Evolutionary conservation across 92 coral and sea anemone genomes (phyloP).

Genomic region (Porites lobata): DNA sequence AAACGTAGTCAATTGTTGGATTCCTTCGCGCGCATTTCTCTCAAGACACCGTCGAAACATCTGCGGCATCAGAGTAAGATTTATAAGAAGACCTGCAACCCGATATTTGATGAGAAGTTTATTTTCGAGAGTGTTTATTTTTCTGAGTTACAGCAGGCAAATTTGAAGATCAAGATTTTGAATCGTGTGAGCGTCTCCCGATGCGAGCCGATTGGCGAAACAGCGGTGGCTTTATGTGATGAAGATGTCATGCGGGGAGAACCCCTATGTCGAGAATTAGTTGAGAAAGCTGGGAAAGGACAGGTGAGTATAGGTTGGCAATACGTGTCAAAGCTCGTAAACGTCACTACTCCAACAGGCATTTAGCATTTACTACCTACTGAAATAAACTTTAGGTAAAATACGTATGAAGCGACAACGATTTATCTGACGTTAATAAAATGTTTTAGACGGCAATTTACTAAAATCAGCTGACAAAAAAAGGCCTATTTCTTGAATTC

Average conservation of each 20-base stretch:
- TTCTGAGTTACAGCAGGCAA: slow-evolving; percentile 64
- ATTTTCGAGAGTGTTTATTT: slow-evolving; percentile 64
- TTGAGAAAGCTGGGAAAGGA: slow-evolving; percentile 39
- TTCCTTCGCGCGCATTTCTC: slow-evolving; percentile 68
- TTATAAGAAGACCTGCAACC: slow-evolving; percentile 88
- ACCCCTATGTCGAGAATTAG: slow-evolving; percentile 37
- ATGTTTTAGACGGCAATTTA: too few relatives aligned
- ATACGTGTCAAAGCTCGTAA: not conserved
- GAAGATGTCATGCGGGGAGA: slow-evolving; percentile 54
- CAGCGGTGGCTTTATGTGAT: slow-evolving; percentile 56
- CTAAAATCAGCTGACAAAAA: too few relatives aligned
- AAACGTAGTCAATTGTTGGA: slow-evolving; percentile 66
- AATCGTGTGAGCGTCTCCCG: slow-evolving; percentile 71
- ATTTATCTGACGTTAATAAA: too few relatives aligned
- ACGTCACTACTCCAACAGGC: too few relatives aligned
- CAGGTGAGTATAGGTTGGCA: slow-evolving; percentile 49
- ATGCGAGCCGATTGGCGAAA: slow-evolving; percentile 77
- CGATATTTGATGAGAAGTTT: slow-evolving; percentile 78
- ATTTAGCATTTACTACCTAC: too few relatives aligned
- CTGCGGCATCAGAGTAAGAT: slow-evolving; percentile 78
- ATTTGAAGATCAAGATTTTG: slow-evolving; percentile 68
- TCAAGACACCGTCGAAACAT: slow-evolving; percentile 77
- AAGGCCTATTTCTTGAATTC: too few relatives aligned
- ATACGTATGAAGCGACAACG: too few relatives aligned
- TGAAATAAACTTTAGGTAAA: too few relatives aligned